phyloP scores from a whole-genome alignment of 2,888 invertebrate genomes.

The Lacanobia wlatinum region DNA sequence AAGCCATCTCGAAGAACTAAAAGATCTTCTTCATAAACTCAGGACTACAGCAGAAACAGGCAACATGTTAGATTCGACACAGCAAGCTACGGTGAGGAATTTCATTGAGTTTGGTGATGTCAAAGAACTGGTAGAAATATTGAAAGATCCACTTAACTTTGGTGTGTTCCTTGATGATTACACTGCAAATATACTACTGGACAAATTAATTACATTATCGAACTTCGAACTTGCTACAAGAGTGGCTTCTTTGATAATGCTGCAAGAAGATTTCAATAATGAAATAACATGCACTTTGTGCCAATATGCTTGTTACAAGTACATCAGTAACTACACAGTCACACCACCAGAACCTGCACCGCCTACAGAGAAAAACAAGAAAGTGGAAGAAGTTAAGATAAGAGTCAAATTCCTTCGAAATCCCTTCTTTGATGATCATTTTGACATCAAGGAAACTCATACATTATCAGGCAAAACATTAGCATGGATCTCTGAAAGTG shows the following conservation, averaged over 20 bases:
- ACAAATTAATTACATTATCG: constrained; percentile 93
- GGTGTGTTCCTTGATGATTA: constrained; percentile 97
- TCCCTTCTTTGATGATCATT: constrained; percentile 97
- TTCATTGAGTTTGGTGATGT: constrained; percentile 89
- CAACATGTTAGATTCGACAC: constrained; percentile 94
- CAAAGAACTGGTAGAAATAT: constrained; percentile 93
- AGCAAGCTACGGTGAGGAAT: constrained; percentile 94
- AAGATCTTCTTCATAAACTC: constrained; percentile 93
- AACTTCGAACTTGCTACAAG: constrained; percentile 94
- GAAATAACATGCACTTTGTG: constrained; percentile 93
- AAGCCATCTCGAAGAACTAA: constrained; percentile 92
- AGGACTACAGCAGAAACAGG: constrained; percentile 93
- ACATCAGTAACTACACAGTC: constrained; percentile 85
- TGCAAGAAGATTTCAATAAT: constrained; percentile 96
- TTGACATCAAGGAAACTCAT: constrained; percentile 94
- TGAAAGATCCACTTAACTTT: constrained; percentile 96
- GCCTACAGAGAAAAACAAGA: constrained; percentile 74
- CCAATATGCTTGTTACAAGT: constrained; percentile 94
- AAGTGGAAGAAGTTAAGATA: constrained; percentile 93
- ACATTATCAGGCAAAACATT: constrained; percentile 96
- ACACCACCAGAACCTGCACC: constrained; percentile 68
- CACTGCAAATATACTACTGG: constrained; percentile 94
- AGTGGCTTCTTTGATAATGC: constrained; percentile 95
- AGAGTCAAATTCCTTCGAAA: constrained; percentile 95
- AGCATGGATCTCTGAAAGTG: constrained; percentile 90